Evolutionary conservation across 2,797 vertebrate species (phyloP).

Genomic region (Neoniphon sammara): DNA sequence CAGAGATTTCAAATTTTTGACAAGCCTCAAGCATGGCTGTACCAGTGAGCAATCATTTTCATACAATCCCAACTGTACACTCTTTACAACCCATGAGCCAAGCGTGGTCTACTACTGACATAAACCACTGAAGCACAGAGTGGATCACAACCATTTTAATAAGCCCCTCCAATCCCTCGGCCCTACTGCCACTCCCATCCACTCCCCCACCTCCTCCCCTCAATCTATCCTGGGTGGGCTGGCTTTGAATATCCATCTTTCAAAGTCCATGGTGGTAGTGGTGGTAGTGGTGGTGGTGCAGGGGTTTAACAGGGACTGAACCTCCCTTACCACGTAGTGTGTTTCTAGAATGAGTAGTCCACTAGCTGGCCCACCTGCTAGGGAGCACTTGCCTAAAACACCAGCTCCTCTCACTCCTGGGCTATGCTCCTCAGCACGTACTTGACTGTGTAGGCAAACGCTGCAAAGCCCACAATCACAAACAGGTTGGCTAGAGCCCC

Average conservation of each 20-base stretch:
- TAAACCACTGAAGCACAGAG: conserved; percentile 75
- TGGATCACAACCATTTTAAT: conserved; percentile 68
- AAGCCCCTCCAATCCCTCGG: conserved; percentile 47
- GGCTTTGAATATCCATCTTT: conserved; percentile 66
- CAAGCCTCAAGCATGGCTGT: background rate
- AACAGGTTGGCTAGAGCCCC: conserved; percentile 96
- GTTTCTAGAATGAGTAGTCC: conserved; percentile 70
- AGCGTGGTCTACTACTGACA: conserved; percentile 69
- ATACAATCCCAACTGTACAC: background rate
- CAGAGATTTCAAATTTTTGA: background rate
- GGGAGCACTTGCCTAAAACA: conserved; percentile 36
- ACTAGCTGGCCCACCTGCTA: conserved; percentile 46
- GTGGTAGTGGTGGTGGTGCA: conserved; percentile 57
- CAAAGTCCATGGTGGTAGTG: conserved; percentile 68
- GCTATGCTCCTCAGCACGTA: conserved; percentile 98
- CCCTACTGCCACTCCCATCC: conserved; percentile 48
- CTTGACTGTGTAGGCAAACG: conserved; percentile 97
- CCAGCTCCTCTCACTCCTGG: conserved; percentile 87
- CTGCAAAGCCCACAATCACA: conserved; percentile 96
- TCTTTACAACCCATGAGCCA: conserved; percentile 84
- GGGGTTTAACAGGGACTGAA: conserved; percentile 55
- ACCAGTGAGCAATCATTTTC: conserved; percentile 3
- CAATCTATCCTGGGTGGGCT: conserved; percentile 57
- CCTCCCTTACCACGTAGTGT: conserved; percentile 55
- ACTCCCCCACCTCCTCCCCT: conserved; percentile 60